Conservation (phyloP, 2,888 invertebrate species). For the Poecilus cupreus region DNA sequence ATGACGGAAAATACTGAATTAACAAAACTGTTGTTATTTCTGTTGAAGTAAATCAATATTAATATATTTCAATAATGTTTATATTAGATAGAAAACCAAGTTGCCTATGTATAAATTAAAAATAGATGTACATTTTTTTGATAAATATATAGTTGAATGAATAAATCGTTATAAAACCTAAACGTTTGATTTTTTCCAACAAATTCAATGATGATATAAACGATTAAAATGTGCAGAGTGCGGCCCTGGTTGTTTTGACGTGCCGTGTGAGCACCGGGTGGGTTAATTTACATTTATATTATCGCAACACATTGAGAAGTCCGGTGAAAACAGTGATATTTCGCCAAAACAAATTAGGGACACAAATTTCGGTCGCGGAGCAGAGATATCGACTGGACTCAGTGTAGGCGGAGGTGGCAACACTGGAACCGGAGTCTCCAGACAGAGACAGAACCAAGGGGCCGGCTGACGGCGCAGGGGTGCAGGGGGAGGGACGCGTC, state of each 20-base stretch:
- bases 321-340: background rate
- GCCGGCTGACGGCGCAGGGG: background rate
- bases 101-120: no score
- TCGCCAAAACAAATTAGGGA: slow-evolving; percentile 13
- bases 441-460: background rate
- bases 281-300: slow-evolving; percentile 34
- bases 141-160: no score
- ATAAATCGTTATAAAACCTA: no score
- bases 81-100: no score
- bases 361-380: background rate
- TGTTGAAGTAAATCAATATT: no score
- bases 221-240: background rate
- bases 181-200: no score
- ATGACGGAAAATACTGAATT: no score
- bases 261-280: background rate
- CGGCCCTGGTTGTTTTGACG: background rate
- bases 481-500: slow-evolving; percentile 7
- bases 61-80: no score
- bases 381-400: background rate
- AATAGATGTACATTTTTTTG: no score
- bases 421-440: background rate
- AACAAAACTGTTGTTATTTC: no score
- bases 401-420: background rate
- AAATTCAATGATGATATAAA: no score
- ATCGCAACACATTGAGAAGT: background rate